A percentile compares a stretch with the other conserved stretches of the same genome.
Evolutionary conservation across 2,797 vertebrate genomes (phyloP).

Genomic region (Rhinoraja longicauda): DNA sequence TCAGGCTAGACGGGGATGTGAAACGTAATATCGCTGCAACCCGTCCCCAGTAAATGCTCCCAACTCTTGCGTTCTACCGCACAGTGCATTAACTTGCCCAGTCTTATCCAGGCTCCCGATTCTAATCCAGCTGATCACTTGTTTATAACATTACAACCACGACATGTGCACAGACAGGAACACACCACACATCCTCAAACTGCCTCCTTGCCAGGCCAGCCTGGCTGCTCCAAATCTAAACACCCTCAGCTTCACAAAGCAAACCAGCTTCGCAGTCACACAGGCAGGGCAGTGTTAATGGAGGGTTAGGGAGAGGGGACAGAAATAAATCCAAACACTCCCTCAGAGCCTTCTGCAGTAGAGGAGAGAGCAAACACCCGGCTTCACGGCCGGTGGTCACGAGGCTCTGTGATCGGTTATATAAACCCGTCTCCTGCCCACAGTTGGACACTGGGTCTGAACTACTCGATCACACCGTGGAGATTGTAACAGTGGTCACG

Average conservation of each 20-base stretch:
- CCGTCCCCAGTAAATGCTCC: background rate
- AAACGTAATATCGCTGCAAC: slow-evolving; percentile 29
- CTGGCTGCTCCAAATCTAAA: background rate
- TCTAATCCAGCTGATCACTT: background rate
- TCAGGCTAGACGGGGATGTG: background rate
- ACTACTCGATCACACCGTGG: too few relatives aligned
- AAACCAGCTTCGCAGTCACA: background rate
- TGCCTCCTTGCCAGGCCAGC: background rate
- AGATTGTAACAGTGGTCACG: background rate
- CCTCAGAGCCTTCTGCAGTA: background rate
- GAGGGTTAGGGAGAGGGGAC: background rate
- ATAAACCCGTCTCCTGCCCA: too few relatives aligned
- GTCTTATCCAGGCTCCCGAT: background rate
- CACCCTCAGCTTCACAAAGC: background rate
- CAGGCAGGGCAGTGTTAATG: background rate
- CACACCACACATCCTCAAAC: background rate
- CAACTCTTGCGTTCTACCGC: background rate
- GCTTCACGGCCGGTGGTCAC: background rate
- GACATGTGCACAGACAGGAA: background rate
- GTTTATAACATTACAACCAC: background rate
- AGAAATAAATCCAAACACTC: background rate
- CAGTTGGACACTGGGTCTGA: background rate
- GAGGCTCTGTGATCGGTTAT: background rate
- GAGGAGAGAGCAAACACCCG: background rate
- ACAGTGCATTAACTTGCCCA: background rate